Base-by-base conservation (phyloP, 2,113 vertebrate genomes). In the Rhinoderma darwinii region DNA sequence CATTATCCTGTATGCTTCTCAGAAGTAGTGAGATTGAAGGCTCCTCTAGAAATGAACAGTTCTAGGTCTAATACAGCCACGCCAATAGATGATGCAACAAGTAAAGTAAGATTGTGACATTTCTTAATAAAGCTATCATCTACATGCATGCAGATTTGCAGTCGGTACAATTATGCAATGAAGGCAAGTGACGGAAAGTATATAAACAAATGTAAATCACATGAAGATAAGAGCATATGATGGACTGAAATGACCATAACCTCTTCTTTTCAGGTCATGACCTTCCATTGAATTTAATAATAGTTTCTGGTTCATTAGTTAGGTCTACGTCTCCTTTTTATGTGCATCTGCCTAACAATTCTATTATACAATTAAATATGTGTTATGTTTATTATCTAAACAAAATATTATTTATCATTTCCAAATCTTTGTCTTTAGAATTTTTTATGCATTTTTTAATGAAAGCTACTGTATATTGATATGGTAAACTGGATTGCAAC, bases 71-170 rank as follows among this genome's bases (percentile, higher is more conserved):
- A 37, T 83, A 50, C 30, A 44, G 9, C 15, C n/a, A 17, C 10
- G 25, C 43, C 54, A 74, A 59, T 9, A 84, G 32, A 37, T 56
- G 32, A 84, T 51, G 32, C 22, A 83, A 83, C 47, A 35, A n/a
- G 50, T 39, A 77, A 3, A 77, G 43, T 6, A 39, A 59, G 20
- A n/a, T 54, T 63, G 25, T 44, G 20, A 72, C n/a, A 63, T 27
- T 81, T 63, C 35, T 30, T 63, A 82, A 82, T 63, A 82, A 63
- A 44, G 12, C 37, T 27, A 63, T 63, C 41, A 30, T 44, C 27
- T 44, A 51, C 30, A 78, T 54, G 32, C 27, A 44, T 44, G 25
- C 2, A 44, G 25, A 15, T 25, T 22, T 18, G 18, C 27, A 78
- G 27, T 78, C 27, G 22, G 17, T 35, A 20, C 27, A 22, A 10